Evolutionary conservation across 2,888 invertebrate genomes (phyloP).

Genomic region (Pseudolycoriella hygida): DNA sequence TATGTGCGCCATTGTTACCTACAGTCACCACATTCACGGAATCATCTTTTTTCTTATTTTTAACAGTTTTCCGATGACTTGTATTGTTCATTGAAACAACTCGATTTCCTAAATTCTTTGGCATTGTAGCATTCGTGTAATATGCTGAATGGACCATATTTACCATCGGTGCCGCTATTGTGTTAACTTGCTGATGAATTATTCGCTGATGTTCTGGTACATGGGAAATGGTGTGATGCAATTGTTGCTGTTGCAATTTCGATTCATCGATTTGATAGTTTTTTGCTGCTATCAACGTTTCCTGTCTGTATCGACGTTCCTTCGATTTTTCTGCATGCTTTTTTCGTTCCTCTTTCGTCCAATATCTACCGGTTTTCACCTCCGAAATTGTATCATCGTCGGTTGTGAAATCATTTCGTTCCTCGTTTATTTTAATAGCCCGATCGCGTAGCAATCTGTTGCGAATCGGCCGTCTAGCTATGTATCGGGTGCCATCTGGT

Average conservation of each 20-base stretch:
- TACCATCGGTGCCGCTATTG: conserved; percentile 9
- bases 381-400: conserved; percentile 66
- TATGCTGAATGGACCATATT: neutral
- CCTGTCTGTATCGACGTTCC: conserved; percentile 31
- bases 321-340: conserved; percentile 50
- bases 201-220: conserved; percentile 10
- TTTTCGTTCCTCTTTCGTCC: conserved; percentile 59
- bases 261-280: conserved; percentile 16
- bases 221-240: conserved; percentile 12
- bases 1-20: neutral
- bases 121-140: neutral
- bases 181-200: conserved; percentile 16
- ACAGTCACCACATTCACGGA: neutral
- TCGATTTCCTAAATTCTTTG: neutral
- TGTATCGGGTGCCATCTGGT: conserved; percentile 58
- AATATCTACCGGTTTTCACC: conserved; percentile 56
- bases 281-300: conserved; percentile 16
- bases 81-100: neutral
- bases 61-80: neutral
- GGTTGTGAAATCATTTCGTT: conserved; percentile 39
- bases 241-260: conserved; percentile 12
- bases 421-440: conserved; percentile 44
- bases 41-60: neutral
- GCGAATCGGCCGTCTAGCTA: conserved; percentile 50
- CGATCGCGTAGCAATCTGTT: conserved; percentile 47